Evolutionary conservation across 2,888 invertebrate species (phyloP), one percentile per base, ranked within the genome.

Genomic region (Chironomus riparius): DNA sequence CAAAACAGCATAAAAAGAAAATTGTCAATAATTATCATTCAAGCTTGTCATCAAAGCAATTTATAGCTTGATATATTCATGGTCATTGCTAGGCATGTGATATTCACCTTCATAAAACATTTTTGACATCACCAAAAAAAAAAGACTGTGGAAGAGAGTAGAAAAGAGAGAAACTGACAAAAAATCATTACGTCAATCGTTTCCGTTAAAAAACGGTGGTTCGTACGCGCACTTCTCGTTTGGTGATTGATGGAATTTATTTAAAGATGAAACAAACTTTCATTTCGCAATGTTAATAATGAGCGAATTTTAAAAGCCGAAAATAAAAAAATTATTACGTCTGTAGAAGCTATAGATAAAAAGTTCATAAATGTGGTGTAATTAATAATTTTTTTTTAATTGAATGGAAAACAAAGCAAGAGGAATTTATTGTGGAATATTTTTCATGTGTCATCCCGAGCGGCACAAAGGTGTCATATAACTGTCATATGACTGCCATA

Each of bases 241-340:
- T 28, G 72, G 50, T 72, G 62, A 72, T 72, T 62, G 72, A 72
- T 72, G 21, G 56, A 18, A 56, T 18, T 56, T 56, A 56, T 56
- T 56, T 56, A 56, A 56, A 56, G 38, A 38, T 38, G 38, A 38
- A 38, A 7, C 7, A 56, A 15, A 56, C 56, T 56, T 56, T 56
- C 56, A 56, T 56, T 56, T 56, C 56, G n/a, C 15, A 6, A 18
- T 56, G 56, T 18, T 56, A 5, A 56, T 56, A 56, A 56, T 18
- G 56, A 56, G 15, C 15, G 38, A 56, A 56, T 56, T 56, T 56
- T 38, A 38, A 38, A 38, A 38, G 10, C 10, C 10, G 1, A 38
- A 28, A 50, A 50, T 50, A 50, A 56, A 50, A 15, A 56, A 4
- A 18, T 56, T 38, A 38, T 56, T 56, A 15, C n/a, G 56, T 15